Conservation (phyloP, 2,888 invertebrate genomes). For the Herminia tarsipennalis region DNA sequence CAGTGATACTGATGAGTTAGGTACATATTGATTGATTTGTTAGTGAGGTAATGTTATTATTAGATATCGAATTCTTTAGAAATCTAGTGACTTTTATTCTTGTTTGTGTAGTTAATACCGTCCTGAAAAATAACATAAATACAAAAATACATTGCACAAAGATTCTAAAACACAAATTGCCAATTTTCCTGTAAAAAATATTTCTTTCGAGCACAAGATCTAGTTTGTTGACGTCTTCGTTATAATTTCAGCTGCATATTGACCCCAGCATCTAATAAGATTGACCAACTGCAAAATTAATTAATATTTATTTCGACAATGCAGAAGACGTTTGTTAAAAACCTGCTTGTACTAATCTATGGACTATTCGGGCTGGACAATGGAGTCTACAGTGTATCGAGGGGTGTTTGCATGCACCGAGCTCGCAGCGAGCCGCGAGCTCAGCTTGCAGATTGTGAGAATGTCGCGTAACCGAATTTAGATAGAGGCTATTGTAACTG, state of each 20-base stretch:
- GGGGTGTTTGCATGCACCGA: slow-evolving; percentile 40
- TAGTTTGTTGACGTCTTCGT: slow-evolving; percentile 1
- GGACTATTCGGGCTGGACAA: slow-evolving; percentile 31
- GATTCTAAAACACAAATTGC: too few species aligned
- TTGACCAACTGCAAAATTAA: slow-evolving; percentile 33
- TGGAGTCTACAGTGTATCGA: slow-evolving; percentile 23
- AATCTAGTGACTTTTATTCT: not conserved
- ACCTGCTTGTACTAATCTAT: slow-evolving; percentile 42
- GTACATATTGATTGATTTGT: too few species aligned
- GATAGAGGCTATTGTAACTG: slow-evolving; percentile 2
- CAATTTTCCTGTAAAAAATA: too few species aligned
- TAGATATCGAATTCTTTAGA: too few species aligned
- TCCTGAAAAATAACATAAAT: too few species aligned
- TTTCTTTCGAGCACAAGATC: not conserved
- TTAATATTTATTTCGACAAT: slow-evolving; percentile 38
- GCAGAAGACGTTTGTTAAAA: slow-evolving; percentile 34
- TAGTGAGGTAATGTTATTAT: too few species aligned
- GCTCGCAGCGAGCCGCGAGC: slow-evolving; percentile 23
- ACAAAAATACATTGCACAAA: too few species aligned
- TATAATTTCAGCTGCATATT: too few species aligned
- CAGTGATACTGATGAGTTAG: too few species aligned
- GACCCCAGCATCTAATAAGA: not conserved
- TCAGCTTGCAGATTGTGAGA: slow-evolving; percentile 32
- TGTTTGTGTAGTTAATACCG: too few species aligned
- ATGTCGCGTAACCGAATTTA: slow-evolving; percentile 8